These are phyloP conservation scores for Taeniopygia guttata DNA, from an alignment of 2,797 vertebrate species.

Conservation along the genomic window DNA sequence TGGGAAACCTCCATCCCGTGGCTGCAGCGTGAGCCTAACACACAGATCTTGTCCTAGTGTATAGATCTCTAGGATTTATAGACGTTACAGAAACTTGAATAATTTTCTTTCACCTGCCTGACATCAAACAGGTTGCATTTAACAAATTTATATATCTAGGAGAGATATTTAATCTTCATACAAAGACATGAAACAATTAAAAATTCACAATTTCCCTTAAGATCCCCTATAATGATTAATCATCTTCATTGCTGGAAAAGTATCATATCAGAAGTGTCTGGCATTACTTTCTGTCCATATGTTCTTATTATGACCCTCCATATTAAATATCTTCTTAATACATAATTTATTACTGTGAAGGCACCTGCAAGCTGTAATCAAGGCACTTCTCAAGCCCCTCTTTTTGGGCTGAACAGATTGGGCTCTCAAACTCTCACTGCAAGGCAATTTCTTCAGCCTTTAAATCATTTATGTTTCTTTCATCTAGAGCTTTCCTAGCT, in stretches of 20 bases:
- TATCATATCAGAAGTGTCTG: not conserved
- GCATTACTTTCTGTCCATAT: slow-evolving; percentile 19
- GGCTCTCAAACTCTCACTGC: not conserved
- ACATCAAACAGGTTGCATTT: not conserved
- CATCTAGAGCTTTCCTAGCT: not conserved
- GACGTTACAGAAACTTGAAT: not conserved
- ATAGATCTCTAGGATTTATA: not conserved
- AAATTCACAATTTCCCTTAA: not conserved
- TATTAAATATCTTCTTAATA: slow-evolving; percentile 31
- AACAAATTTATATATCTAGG: not conserved
- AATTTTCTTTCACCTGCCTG: not conserved
- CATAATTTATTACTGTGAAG: slow-evolving; percentile 19
- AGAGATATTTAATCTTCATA: slow-evolving; percentile 7
- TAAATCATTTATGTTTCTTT: not conserved
- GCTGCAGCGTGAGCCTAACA: too few relatives aligned
- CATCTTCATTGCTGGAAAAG: not conserved
- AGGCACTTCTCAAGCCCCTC: not conserved
- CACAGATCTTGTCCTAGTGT: not conserved
- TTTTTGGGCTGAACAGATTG: not conserved
- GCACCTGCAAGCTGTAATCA: not conserved
- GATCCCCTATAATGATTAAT: slow-evolving; percentile 33
- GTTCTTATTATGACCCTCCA: slow-evolving; percentile 15
- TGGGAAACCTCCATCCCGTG: too few relatives aligned
- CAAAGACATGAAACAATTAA: slow-evolving; percentile 18
- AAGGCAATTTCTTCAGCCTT: not conserved